Evolutionary conservation across 2,113 vertebrate genomes (phyloP), one percentile per base, ranked within the genome.

Genomic region (Microtus pennsylvanicus): DNA sequence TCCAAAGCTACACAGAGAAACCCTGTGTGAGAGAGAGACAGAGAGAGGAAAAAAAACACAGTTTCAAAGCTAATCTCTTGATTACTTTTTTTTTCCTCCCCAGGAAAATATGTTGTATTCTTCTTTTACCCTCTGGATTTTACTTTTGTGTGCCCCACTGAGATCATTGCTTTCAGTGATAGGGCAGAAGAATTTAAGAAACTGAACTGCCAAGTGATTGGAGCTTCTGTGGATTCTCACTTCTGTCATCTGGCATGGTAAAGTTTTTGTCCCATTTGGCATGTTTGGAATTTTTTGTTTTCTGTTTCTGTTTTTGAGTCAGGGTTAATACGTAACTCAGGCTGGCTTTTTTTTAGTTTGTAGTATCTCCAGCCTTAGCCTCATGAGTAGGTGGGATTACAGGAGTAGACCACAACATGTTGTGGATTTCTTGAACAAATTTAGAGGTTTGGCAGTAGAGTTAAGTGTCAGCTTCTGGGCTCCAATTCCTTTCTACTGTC

Each of bases 51-150:
- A 52, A 52, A 52, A 52, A 81, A 19, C 24, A 93, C 21, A 88
- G 14, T 93, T 93, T 95, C 7, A 87, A 93, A 58, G 33, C 55
- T 94, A 94, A 96, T 55, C 17, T 83, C 5, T 77, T 52, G 7
- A 35, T 28, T 90, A 3, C 61, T n/a, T 81, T 47, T 76, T 45
- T 24, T 70, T 22, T 5, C 85, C 83, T 4, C 19, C 89, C 50
- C 90, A 99, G 99, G 99, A 83, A 99, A 99, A 98, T 99, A 99
- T 0, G 97, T 99, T 5, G 99, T 99, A 33, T 99, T 99, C 82
- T 99, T 99, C 98, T 99, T 99, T 98, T 99, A 99, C 90, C 99
- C 99, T 0, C 98, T 99, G 99, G 99, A 99, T 95, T 99, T 99
- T 98, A 99, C 99, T 77, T 99, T 99, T 77, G 99, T 99, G 65